Evolutionary conservation across 2,113 vertebrate species (phyloP).

Genomic region (Cryptotis parvus): DNA sequence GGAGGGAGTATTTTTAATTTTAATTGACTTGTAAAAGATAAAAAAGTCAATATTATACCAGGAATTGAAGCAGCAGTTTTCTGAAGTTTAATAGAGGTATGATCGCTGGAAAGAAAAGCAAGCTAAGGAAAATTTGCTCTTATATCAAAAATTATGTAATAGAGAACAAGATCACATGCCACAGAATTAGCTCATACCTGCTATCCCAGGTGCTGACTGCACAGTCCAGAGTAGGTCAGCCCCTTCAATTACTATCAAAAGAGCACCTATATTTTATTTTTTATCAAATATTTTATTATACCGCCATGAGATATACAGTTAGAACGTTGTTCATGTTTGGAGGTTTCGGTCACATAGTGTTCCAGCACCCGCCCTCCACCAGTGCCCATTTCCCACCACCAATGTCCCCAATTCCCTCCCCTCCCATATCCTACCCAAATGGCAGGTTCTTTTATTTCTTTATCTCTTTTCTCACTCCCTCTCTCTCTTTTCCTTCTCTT

Average conservation of each 20-base stretch:
- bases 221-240: background rate
- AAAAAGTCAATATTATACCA: conserved; percentile 28
- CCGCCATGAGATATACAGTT: too few relatives aligned
- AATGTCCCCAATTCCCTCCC: too few relatives aligned
- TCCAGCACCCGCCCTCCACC: too few relatives aligned
- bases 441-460: too few relatives aligned
- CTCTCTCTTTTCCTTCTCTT: too few relatives aligned
- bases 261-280: background rate
- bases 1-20: conserved; percentile 21
- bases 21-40: conserved; percentile 42
- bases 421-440: too few relatives aligned
- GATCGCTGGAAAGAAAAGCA: background rate
- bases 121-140: background rate
- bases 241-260: background rate
- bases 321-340: too few relatives aligned
- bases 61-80: background rate
- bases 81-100: background rate
- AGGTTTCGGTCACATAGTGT: too few relatives aligned
- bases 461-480: too few relatives aligned
- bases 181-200: background rate
- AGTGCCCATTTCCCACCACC: too few relatives aligned
- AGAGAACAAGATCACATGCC: background rate
- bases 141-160: background rate
- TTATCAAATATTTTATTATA: too few relatives aligned
- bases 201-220: background rate